These are phyloP conservation scores for Blastobasis lacticolella DNA, from an alignment of 2,888 invertebrate species.

Conservation along the genomic window DNA sequence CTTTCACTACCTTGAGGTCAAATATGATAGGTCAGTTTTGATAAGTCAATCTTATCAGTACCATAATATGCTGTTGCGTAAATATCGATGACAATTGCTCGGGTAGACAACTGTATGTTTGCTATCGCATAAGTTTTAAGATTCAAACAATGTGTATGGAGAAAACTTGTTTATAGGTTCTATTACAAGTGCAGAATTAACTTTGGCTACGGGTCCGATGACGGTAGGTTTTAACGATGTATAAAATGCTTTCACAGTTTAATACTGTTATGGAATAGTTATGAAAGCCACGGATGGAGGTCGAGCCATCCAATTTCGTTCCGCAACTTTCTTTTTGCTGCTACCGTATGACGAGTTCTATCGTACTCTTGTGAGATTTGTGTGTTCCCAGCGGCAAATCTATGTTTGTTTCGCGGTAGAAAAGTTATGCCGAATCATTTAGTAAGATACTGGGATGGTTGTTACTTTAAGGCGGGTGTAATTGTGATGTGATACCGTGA, in stretches of 20 bases:
- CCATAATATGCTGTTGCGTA: not conserved
- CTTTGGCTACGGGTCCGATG: too few species aligned
- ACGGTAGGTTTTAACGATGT: constrained; percentile 17
- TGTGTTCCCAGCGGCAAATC: not conserved
- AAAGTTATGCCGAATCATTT: constrained; percentile 2
- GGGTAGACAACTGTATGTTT: not conserved
- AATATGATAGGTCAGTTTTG: constrained; percentile 36
- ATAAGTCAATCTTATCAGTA: constrained; percentile 33
- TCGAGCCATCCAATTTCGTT: constrained; percentile 13
- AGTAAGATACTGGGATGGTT: not conserved
- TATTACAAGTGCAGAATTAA: too few species aligned
- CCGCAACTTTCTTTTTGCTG: constrained; percentile 13
- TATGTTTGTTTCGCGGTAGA: constrained; percentile 1
- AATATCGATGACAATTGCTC: not conserved
- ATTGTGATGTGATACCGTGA: too few species aligned
- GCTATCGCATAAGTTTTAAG: not conserved
- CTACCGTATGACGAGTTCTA: not conserved
- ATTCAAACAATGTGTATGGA: too few species aligned
- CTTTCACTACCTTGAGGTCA: constrained; percentile 58
- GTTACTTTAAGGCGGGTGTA: too few species aligned
- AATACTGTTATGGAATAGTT: constrained; percentile 43
- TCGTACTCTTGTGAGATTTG: not conserved
- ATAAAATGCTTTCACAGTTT: constrained; percentile 42
- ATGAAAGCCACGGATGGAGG: constrained; percentile 29
- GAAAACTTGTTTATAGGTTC: too few species aligned